Conservation (phyloP, 2,113 vertebrate genomes). For the Ctenomys sociabilis region DNA sequence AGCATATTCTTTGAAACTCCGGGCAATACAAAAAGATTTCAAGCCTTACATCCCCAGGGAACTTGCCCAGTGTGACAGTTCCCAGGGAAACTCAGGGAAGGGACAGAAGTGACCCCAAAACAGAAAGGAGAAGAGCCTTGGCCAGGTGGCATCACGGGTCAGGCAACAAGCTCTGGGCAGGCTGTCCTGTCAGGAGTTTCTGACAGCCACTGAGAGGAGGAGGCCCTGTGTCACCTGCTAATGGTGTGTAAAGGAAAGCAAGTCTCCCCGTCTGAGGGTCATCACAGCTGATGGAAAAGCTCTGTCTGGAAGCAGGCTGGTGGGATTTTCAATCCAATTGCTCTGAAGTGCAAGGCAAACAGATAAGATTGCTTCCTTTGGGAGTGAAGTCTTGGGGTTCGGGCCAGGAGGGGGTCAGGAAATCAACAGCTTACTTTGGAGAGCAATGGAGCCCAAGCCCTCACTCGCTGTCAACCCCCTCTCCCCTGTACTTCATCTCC, state of each 20-base stretch:
- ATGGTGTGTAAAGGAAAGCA: slow-evolving; percentile 45
- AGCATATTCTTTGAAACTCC: not conserved
- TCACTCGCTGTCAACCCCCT: not conserved
- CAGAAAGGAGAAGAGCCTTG: not conserved
- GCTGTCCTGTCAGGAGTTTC: not conserved
- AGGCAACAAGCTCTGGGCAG: not conserved
- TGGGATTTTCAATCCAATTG: slow-evolving; percentile 70
- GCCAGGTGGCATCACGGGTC: not conserved
- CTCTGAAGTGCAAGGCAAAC: slow-evolving; percentile 69
- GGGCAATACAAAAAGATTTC: not conserved
- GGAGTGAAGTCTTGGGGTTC: slow-evolving; percentile 55
- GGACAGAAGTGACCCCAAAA: not conserved
- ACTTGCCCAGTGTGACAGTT: not conserved
- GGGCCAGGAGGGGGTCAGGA: slow-evolving; percentile 54
- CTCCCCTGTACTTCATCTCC: slow-evolving; percentile 30
- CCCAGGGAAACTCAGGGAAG: not conserved
- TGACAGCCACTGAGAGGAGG: not conserved
- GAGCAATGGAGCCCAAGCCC: slow-evolving; percentile 57
- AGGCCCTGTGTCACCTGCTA: not conserved
- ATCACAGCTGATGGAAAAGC: slow-evolving; percentile 51
- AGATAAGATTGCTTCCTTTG: slow-evolving; percentile 71
- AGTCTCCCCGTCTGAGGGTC: not conserved
- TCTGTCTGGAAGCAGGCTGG: slow-evolving; percentile 42
- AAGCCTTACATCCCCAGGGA: not conserved
- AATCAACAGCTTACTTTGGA: slow-evolving; percentile 66